Base-by-base conservation (phyloP, 37 sponge, comb jelly and placozoan species). In the Axinella damicornis region DNA sequence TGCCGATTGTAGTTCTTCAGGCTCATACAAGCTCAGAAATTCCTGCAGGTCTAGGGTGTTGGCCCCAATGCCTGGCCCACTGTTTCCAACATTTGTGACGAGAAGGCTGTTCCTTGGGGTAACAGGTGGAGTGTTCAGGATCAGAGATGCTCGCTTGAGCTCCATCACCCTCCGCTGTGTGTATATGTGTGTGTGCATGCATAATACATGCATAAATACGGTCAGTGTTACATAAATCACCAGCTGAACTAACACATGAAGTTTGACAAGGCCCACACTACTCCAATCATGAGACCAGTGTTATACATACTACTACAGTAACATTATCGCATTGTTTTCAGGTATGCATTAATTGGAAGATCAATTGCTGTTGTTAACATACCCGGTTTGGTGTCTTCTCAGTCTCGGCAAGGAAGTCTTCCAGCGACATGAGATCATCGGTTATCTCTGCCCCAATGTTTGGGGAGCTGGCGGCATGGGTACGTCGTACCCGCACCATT, bases 331-430 rank as follows among this genome's bases (percentile, higher is more conserved):
- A n/a, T n/a, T n/a, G n/a, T n/a, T n/a, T n/a, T n/a, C n/a, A n/a
- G 46, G 46, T 46, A 9, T 46, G 46, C 46, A 46, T 46, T 46
- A 46, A 46, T 46, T 46, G 9, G 46, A 9, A 46, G 4, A 46
- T 46, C 9, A 9, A 4, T 46, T 9, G 9, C 46, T 46, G 9
- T 9, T 9, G 9, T 9, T 9, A 46, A 63, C 74, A 35, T 53
- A 80, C 83, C 57, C 81, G 63, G 69, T 90, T 90, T 22, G 94
- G 94, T 5, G 91, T 90, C 74, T 86, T 89, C 68, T 90, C 81
- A 64, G 74, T 81, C 63, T 94, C 94, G 0, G 79, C 76, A 11
- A 94, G 80, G 84, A 94, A 94, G 40, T 94, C 94, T 35, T 90
- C 91, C 46, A 94, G 80, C 22, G 94, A 84, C 76, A 94, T 79